phyloP scores from a whole-genome alignment of 2,888 invertebrate genomes.

The Catocala sponsa region DNA sequence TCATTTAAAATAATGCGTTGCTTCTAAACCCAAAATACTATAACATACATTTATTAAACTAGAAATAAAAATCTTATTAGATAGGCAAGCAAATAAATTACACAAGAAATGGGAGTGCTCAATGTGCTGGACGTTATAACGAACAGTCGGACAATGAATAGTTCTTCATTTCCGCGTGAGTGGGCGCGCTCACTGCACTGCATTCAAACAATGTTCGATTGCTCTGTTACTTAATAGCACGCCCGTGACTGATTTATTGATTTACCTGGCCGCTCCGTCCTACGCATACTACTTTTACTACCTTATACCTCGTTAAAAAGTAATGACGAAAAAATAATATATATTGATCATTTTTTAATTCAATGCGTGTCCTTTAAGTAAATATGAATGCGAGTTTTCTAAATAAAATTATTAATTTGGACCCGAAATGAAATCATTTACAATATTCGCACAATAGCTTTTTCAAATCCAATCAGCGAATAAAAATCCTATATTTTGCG shows the following conservation, averaged over 20 bases:
- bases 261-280: slow-evolving; percentile 40
- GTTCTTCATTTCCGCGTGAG: slow-evolving; percentile 48
- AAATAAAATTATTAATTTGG: too few relatives aligned
- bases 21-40: too few relatives aligned
- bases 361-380: not conserved
- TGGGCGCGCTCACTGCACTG: slow-evolving; percentile 39
- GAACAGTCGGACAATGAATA: slow-evolving; percentile 42
- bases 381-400: too few relatives aligned
- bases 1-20: too few relatives aligned
- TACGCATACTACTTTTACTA: slow-evolving; percentile 25
- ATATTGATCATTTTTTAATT: not conserved
- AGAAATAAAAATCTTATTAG: too few relatives aligned
- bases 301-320: slow-evolving; percentile 31
- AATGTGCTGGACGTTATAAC: slow-evolving; percentile 28
- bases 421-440: too few relatives aligned
- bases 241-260: slow-evolving; percentile 52
- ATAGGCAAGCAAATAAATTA: not conserved
- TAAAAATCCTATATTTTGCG: slow-evolving; percentile 14
- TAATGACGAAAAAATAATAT: slow-evolving; percentile 24
- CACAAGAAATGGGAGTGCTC: slow-evolving; percentile 10
- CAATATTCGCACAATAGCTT: not conserved
- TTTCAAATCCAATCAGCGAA: slow-evolving; percentile 12
- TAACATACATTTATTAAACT: too few relatives aligned
- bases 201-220: slow-evolving; percentile 51
- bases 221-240: slow-evolving; percentile 51